A percentile compares a stretch with the other conserved stretches of the same genome.
phyloP scores from a whole-genome alignment of 2,797 vertebrate genomes.

The Xerus rutilus region DNA sequence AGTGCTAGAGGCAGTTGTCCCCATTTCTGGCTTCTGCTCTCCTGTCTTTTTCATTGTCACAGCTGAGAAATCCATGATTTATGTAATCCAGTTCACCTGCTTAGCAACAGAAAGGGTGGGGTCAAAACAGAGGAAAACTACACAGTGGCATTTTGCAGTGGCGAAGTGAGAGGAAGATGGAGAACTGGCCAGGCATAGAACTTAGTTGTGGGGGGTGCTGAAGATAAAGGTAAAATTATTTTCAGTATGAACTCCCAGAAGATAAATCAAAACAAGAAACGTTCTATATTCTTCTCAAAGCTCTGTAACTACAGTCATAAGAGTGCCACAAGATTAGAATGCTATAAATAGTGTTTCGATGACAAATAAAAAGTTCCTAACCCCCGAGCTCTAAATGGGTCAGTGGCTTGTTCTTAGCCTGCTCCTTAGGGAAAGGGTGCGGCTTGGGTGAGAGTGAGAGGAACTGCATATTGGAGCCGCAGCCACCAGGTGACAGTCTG shows the following conservation, averaged over 20 bases:
- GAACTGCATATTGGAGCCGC: background rate
- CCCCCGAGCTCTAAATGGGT: conserved; percentile 1
- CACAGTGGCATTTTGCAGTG: conserved; percentile 56
- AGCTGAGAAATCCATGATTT: conserved; percentile 80
- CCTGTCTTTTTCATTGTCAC: conserved; percentile 46
- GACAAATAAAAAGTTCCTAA: conserved; percentile 59
- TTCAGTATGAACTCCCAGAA: conserved; percentile 37
- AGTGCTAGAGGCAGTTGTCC: conserved; percentile 56
- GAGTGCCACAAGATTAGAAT: conserved; percentile 35
- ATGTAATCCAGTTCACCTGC: conserved; percentile 77
- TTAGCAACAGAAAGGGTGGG: conserved; percentile 84
- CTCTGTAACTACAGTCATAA: conserved; percentile 39
- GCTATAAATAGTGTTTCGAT: conserved; percentile 75
- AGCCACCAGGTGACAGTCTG: background rate
- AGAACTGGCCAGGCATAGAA: background rate
- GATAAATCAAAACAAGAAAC: conserved; percentile 50
- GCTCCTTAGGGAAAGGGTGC: background rate
- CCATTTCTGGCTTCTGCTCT: conserved; percentile 67
- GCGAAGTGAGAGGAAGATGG: conserved; percentile 32
- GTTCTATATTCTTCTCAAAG: conserved; percentile 4
- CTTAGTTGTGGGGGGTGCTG: background rate
- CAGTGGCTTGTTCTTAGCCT: background rate
- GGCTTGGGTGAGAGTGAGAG: background rate
- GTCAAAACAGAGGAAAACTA: conserved; percentile 81
- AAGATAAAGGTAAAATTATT: background rate